Conservation (phyloP, 1,140 invertebrate species). For the Gonioctena quinquepunctata region DNA sequence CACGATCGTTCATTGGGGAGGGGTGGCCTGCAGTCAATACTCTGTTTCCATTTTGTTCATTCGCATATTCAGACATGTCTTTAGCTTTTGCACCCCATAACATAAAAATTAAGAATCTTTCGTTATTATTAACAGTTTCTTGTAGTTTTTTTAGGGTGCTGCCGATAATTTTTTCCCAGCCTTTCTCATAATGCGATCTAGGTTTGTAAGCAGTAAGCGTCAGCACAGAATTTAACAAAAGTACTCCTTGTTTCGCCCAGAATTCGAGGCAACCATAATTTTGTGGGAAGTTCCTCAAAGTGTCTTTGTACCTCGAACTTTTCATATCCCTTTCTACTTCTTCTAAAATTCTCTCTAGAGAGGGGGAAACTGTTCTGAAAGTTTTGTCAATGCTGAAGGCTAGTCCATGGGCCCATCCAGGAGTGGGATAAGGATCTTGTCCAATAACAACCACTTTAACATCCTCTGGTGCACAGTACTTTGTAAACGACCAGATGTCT, state of each 20-base stretch:
- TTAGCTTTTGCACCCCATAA: not conserved
- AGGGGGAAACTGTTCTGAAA: not conserved
- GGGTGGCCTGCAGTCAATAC: not conserved
- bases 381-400: not conserved
- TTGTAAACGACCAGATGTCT: not conserved
- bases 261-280: not conserved
- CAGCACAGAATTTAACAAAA: constrained; percentile 6
- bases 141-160: not conserved
- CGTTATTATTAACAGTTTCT: not conserved
- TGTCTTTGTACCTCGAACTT: not conserved
- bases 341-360: not conserved
- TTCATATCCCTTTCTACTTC: not conserved
- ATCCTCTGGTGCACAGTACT: not conserved
- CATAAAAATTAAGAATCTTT: not conserved
- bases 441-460: constrained; percentile 7
- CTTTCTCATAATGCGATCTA: not conserved
- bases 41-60: not conserved
- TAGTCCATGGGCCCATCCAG: not conserved
- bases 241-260: constrained; percentile 9
- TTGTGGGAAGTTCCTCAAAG: not conserved
- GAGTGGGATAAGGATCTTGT: constrained; percentile 1
- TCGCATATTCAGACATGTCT: not conserved
- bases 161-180: not conserved
- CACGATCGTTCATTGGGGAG: not conserved
- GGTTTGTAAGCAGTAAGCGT: not conserved